These are phyloP conservation scores for Aplochiton taeniatus DNA, from an alignment of 2,797 vertebrate genomes.

Conservation along the genomic window DNA sequence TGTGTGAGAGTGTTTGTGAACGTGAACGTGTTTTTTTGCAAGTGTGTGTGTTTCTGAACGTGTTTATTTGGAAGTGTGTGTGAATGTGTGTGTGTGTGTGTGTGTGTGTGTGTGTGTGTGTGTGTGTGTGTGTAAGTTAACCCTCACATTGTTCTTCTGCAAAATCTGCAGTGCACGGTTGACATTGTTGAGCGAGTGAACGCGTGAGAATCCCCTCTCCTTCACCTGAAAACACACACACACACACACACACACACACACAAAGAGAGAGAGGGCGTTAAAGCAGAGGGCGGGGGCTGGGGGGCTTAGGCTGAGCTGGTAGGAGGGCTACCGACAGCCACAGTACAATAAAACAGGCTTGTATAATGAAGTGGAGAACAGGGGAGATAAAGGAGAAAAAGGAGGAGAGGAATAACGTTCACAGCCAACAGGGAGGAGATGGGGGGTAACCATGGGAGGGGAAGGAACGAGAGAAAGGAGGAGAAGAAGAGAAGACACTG, in stretches of 20 bases:
- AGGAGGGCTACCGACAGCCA: conserved; percentile 15
- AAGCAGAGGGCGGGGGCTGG: conserved; percentile 35
- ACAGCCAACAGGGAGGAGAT: background rate
- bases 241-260: conserved; percentile 11
- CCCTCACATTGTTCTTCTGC: conserved; percentile 97
- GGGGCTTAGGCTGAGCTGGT: conserved; percentile 21
- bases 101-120: background rate
- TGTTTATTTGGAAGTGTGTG: background rate
- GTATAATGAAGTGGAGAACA: conserved; percentile 7
- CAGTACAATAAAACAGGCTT: conserved; percentile 37
- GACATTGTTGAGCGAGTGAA: conserved; percentile 98
- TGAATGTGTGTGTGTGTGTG: background rate
- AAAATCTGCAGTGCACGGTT: conserved; percentile 94
- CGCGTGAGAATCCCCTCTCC: conserved; percentile 93
- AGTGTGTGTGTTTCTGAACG: background rate
- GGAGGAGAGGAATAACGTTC: background rate
- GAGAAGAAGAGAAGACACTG: background rate
- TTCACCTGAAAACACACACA: conserved; percentile 80
- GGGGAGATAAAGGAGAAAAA: background rate
- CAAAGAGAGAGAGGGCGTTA: conserved; percentile 21
- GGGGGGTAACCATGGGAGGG: background rate
- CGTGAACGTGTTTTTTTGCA: background rate
- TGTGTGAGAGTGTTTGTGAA: background rate
- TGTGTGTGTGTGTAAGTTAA: background rate
- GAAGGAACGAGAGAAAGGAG: background rate